phyloP scores from a whole-genome alignment of 2,888 invertebrate species.

The Sphecodes monilicornis region DNA sequence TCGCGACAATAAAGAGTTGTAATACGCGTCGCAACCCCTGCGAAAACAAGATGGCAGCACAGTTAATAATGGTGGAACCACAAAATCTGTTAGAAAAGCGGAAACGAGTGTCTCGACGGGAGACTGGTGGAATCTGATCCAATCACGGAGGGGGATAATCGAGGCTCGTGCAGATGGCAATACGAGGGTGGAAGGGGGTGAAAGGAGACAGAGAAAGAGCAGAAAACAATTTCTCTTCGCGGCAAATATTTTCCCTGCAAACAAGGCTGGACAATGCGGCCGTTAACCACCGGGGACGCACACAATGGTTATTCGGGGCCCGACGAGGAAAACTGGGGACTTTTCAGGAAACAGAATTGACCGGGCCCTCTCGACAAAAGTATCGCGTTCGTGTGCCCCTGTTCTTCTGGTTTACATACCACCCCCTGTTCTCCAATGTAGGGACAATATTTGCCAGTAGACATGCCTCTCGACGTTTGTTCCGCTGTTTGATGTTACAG shows the following conservation, averaged over 20 bases:
- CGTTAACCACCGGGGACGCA: background rate
- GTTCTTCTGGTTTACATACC: slow-evolving; percentile 18
- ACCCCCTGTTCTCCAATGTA: slow-evolving; percentile 2
- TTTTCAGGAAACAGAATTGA: slow-evolving; percentile 30
- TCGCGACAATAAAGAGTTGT: background rate
- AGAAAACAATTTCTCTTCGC: slow-evolving; percentile 62
- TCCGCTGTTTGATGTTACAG: background rate
- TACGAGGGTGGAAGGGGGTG: slow-evolving; percentile 15
- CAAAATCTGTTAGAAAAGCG: slow-evolving; percentile 25
- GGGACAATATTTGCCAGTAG: slow-evolving; percentile 19
- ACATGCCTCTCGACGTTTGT: background rate
- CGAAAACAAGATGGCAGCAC: background rate
- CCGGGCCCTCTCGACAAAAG: slow-evolving; percentile 34
- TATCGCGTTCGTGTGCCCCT: slow-evolving; percentile 38
- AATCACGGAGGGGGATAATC: slow-evolving; percentile 25
- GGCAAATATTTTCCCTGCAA: slow-evolving; percentile 61
- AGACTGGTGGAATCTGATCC: slow-evolving; percentile 32
- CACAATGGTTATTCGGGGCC: slow-evolving; percentile 38
- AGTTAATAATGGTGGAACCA: background rate
- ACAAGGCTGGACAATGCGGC: slow-evolving; percentile 40
- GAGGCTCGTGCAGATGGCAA: slow-evolving; percentile 53
- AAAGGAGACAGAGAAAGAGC: background rate
- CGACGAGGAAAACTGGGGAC: slow-evolving; percentile 29
- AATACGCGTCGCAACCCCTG: background rate
- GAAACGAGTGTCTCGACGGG: slow-evolving; percentile 12